phyloP scores from a whole-genome alignment of 2,888 invertebrate genomes.

The Petrophora chlorosata region DNA sequence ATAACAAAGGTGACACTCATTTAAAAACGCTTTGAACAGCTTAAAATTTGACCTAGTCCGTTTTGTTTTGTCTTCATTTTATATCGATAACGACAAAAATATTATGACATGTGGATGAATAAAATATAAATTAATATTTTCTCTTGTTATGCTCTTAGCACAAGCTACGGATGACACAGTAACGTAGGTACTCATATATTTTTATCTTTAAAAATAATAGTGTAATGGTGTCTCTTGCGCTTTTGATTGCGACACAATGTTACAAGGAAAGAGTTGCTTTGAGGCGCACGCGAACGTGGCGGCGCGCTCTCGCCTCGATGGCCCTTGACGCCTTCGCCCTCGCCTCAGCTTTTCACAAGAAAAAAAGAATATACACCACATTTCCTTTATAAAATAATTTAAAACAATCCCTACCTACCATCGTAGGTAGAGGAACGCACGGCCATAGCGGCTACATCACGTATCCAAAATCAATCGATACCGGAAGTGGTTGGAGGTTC shows the following conservation, averaged over 20 bases:
- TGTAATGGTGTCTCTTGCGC: conserved; percentile 52
- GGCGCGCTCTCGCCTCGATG: conserved; percentile 69
- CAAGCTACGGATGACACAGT: too few species aligned
- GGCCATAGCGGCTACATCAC: not conserved
- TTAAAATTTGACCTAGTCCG: conserved; percentile 9
- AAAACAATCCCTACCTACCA: conserved; percentile 1
- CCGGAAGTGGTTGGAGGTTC: conserved; percentile 12
- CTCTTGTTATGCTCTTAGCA: too few species aligned
- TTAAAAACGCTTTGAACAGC: conserved; percentile 7
- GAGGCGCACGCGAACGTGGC: conserved; percentile 64
- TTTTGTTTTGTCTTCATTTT: conserved; percentile 5
- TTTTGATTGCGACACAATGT: conserved; percentile 65
- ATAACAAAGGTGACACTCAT: conserved; percentile 3
- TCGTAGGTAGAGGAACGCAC: not conserved
- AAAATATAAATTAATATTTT: too few species aligned
- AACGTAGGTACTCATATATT: too few species aligned
- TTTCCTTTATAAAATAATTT: conserved; percentile 36
- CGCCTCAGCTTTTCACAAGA: conserved; percentile 62
- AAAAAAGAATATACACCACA: conserved; percentile 51
- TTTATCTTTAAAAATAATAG: conserved; percentile 11
- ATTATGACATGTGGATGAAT: too few species aligned
- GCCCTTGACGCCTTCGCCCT: conserved; percentile 67
- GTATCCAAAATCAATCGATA: conserved; percentile 12
- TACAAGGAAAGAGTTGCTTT: conserved; percentile 65
- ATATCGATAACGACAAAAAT: too few species aligned